These are phyloP conservation scores for Scaptomyza hsui DNA, from an alignment of 1,140 invertebrate species.

Conservation along the genomic window DNA sequence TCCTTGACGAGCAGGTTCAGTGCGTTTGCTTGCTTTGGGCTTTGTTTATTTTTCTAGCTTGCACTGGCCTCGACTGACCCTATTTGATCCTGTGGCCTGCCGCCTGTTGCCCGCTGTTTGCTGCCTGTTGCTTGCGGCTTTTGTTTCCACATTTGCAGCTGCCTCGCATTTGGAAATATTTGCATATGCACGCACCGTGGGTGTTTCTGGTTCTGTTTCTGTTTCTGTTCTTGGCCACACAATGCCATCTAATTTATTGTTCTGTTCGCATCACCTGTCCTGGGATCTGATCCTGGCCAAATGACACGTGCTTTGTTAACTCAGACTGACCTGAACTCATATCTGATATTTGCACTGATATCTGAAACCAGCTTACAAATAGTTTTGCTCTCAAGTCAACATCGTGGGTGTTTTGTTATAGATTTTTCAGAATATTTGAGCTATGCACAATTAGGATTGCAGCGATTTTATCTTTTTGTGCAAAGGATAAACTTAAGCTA, in stretches of 20 bases:
- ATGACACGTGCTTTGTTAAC: constrained; percentile 65
- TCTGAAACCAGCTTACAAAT: constrained; percentile 21
- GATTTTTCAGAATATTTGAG: background rate
- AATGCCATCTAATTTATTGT: constrained; percentile 40
- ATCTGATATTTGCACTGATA: constrained; percentile 9
- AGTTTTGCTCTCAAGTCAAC: constrained; percentile 18
- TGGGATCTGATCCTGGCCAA: constrained; percentile 14
- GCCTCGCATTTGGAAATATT: constrained; percentile 61
- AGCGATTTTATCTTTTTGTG: constrained; percentile 1
- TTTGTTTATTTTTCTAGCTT: constrained; percentile 36
- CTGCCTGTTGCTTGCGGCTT: constrained; percentile 62
- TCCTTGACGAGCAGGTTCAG: constrained; percentile 58
- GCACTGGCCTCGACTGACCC: constrained; percentile 33
- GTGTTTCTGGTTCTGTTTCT: constrained; percentile 39
- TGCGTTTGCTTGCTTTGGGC: constrained; percentile 40
- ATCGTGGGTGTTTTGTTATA: constrained; percentile 33
- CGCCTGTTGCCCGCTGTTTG: constrained; percentile 28
- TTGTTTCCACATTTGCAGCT: constrained; percentile 65
- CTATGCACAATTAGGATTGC: background rate
- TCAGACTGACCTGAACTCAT: constrained; percentile 50
- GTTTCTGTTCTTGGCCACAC: constrained; percentile 46
- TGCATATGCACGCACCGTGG: constrained; percentile 70
- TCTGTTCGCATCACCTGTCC: constrained; percentile 65
- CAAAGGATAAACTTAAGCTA: constrained; percentile 14
- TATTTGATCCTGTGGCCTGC: constrained; percentile 41